Base-by-base conservation (phyloP, 2,113 vertebrate species). In the Peucedramus taeniatus region DNA sequence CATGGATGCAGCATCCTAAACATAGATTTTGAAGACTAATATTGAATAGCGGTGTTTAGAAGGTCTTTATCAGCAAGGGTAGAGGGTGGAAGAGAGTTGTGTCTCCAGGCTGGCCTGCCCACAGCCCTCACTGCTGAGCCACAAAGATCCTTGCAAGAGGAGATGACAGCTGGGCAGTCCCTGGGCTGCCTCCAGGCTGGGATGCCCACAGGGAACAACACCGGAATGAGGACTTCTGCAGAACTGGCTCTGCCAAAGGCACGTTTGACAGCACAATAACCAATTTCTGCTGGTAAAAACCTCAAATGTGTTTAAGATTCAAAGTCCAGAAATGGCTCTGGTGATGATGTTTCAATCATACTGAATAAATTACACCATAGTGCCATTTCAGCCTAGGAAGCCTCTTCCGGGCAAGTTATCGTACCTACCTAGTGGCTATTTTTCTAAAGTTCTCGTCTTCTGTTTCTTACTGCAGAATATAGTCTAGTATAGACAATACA, bases 341-440 rank as follows among this genome's bases (percentile, higher is more conserved):
- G 21, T 42, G 12, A n/a, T 59, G 27, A 7, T 45, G 31, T 42
- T 77, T 76, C 35, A 74, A 65, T 10, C n/a, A 39, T 27, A 27
- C 14, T 37, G 42, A 87, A 49, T n/a, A 3, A 63, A 72, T 75
- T 33, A 66, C 31, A 39, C 18, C 39, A 11, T 5, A 7, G 7
- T 57, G 27, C 19, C 59, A 21, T 56, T 93, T 80, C 57, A 65
- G 11, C 23, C 68, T 40, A 72, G 42, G 51, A 80, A 75, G 35
- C 37, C 30, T 26, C 28, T 54, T 59, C 65, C 47, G 53, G 3
- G 12, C 21, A 53, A 35, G 53, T 59, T 71, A 15, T 45, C 57
- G 31, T 56, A 95, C 97, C 97, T 97, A 98, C 97, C 90, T 81
- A 69, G 96, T 98, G 59, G 92, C 94, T 65, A 96, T 77, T 82